Conservation (phyloP, 2,797 vertebrate species). For the Ctenochaetus hawaiiensis region DNA sequence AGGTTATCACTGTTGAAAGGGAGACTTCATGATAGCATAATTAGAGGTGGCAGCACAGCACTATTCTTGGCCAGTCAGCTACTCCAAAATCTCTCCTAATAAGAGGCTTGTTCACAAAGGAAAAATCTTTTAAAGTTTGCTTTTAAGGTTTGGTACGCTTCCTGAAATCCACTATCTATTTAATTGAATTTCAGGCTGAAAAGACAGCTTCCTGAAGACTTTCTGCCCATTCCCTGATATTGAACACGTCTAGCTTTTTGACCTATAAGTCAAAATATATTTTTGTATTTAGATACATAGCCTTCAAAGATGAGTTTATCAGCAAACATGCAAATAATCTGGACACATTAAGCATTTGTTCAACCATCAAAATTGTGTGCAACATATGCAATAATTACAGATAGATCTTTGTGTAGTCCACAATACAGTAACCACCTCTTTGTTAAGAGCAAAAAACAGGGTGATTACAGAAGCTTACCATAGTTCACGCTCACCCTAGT, state of each 20-base stretch:
- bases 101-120: constrained; percentile 45
- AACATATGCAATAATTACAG: neutral
- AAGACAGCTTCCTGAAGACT: constrained; percentile 8
- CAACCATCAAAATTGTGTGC: neutral
- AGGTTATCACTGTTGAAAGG: constrained; percentile 38
- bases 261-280: constrained; percentile 17
- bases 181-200: constrained; percentile 56
- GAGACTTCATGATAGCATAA: constrained; percentile 53
- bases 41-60: constrained; percentile 49
- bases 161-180: constrained; percentile 40
- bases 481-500: neutral
- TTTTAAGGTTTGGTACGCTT: constrained; percentile 54
- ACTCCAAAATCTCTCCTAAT: constrained; percentile 43
- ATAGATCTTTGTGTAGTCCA: neutral
- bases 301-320: neutral
- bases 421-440: constrained; percentile 6
- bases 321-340: neutral
- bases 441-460: neutral
- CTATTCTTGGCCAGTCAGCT: constrained; percentile 41
- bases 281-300: constrained; percentile 2
- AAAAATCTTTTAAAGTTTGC: constrained; percentile 50
- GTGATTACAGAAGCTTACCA: neutral
- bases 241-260: constrained; percentile 18
- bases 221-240: neutral
- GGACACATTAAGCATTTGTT: neutral